These are phyloP conservation scores for Takifugu rubripes DNA, from an alignment of 2,797 vertebrate genomes.

Conservation along the genomic window DNA sequence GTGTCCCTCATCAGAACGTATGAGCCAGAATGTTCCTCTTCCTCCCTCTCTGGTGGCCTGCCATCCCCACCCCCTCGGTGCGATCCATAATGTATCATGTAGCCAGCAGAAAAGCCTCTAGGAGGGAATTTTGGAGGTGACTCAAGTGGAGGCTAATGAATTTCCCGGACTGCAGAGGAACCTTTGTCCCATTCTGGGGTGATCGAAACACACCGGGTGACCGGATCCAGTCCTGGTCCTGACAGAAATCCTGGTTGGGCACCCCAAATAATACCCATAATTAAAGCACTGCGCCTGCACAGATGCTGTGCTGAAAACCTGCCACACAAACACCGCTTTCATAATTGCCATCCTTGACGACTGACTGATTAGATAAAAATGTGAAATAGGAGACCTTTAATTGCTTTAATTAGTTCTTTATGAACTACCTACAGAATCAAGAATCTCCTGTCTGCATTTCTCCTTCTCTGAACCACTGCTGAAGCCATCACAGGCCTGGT, in stretches of 20 bases:
- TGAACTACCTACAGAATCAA: no score
- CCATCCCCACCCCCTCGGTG: slow-evolving; percentile 28
- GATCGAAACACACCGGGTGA: slow-evolving; percentile 6
- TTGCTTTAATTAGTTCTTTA: no score
- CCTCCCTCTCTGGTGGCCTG: slow-evolving; percentile 11
- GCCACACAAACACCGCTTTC: no score
- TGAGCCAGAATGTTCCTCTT: not conserved
- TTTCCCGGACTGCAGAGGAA: slow-evolving; percentile 18
- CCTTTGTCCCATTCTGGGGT: slow-evolving; percentile 17
- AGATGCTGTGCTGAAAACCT: no score
- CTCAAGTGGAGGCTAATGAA: slow-evolving; percentile 15
- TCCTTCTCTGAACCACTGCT: slow-evolving; percentile 1
- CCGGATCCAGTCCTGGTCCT: no score
- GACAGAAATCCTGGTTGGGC: no score
- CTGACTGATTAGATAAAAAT: no score
- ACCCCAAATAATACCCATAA: no score
- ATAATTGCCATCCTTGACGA: no score
- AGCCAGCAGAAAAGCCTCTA: slow-evolving; percentile 9
- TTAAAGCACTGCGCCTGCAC: no score
- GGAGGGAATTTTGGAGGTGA: slow-evolving; percentile 29
- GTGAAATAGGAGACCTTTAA: no score
- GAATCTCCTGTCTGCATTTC: no score
- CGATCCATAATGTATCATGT: slow-evolving; percentile 46
- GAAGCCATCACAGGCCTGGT: slow-evolving; percentile 17
- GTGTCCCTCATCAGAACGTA: not conserved